A percentile compares a stretch with the other conserved stretches of the same genome.
Conservation (phyloP, 1,140 invertebrate genomes). For the Lordiphosa stackelbergi region DNA sequence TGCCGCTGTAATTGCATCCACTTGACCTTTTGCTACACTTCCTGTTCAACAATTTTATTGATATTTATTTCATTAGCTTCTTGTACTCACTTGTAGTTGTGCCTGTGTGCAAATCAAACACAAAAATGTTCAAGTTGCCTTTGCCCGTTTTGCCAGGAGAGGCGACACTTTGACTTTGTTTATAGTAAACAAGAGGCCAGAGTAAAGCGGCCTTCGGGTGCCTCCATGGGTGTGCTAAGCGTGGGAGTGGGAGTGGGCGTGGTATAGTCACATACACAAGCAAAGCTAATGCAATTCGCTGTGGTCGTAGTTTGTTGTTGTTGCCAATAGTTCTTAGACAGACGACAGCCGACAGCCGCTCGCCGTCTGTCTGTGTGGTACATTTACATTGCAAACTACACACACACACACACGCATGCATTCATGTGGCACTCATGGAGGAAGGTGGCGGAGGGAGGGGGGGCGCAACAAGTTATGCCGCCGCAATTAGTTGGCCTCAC, state of each 20-base stretch:
- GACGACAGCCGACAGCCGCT: constrained; percentile 38
- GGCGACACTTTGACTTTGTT: constrained; percentile 70
- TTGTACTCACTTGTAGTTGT: not conserved
- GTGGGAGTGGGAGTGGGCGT: constrained; percentile 7
- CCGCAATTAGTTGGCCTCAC: constrained; percentile 67
- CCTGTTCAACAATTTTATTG: constrained; percentile 11
- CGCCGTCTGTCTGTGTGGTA: constrained; percentile 36
- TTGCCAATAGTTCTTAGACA: constrained; percentile 59
- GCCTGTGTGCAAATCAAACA: constrained; percentile 11
- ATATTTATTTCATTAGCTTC: constrained; percentile 49
- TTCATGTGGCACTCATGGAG: constrained; percentile 20
- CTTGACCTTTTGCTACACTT: constrained; percentile 8
- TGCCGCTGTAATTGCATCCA: constrained; percentile 25
- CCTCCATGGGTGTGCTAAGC: not conserved
- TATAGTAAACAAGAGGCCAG: constrained; percentile 62
- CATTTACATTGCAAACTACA: constrained; percentile 30
- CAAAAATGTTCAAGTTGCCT: constrained; percentile 4
- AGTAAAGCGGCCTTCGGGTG: constrained; percentile 48
- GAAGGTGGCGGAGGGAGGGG: constrained; percentile 7
- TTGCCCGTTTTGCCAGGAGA: constrained; percentile 35
- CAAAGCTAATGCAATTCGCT: constrained; percentile 61
- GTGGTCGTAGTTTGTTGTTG: constrained; percentile 36
- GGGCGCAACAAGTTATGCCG: constrained; percentile 70
- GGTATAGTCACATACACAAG: constrained; percentile 1
- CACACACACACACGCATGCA: constrained; percentile 14